Evolutionary conservation across 2,113 vertebrate species (phyloP).

Genomic region (Bombycilla garrulus): DNA sequence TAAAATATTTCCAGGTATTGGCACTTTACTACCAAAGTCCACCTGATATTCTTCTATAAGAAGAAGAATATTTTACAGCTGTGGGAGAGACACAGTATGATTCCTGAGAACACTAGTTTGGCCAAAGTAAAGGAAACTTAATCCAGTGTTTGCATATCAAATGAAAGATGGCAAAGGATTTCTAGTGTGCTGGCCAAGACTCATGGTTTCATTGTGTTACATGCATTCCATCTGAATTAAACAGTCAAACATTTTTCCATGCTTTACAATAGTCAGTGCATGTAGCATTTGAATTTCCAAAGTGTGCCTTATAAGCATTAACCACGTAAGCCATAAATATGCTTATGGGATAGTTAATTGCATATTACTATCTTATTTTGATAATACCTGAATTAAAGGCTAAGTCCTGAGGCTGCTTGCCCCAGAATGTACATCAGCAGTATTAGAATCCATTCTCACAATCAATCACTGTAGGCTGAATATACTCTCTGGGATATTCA

Average conservation of each 20-base stretch:
- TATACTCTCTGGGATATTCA: background rate
- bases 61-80: conserved; percentile 37
- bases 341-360: conserved; percentile 8
- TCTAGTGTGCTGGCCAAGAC: background rate
- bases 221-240: conserved; percentile 47
- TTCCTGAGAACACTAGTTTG: conserved; percentile 5
- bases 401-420: background rate
- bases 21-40: background rate
- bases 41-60: background rate
- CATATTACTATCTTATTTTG: conserved; percentile 28
- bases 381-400: conserved; percentile 21
- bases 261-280: background rate
- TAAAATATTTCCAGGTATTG: conserved; percentile 43
- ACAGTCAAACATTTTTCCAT: conserved; percentile 28
- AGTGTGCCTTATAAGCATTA: background rate
- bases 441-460: background rate
- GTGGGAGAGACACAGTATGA: background rate
- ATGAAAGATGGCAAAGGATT: conserved; percentile 29
- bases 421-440: background rate
- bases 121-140: conserved; percentile 48
- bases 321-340: background rate
- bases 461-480: background rate
- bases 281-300: conserved; percentile 10
- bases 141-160: conserved; percentile 53
- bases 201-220: conserved; percentile 38